Percentiles rank a stretch among this genome's conserved stretches.
Conservation (phyloP, 2,888 invertebrate genomes). For the Troides aeacus region DNA sequence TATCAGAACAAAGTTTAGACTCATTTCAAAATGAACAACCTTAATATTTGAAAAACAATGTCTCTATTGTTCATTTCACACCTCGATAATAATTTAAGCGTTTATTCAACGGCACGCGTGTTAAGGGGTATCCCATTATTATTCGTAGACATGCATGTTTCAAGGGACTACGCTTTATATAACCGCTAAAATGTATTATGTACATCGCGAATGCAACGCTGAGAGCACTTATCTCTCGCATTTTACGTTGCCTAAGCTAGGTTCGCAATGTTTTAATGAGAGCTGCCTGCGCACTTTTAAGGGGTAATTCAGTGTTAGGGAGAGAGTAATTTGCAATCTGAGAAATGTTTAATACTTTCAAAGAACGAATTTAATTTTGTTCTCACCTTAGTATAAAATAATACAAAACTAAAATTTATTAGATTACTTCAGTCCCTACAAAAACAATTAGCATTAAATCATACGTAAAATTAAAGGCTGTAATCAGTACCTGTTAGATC, state of each 20-base stretch:
- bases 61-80: constrained; percentile 15
- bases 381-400: neutral
- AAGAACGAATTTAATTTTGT: constrained; percentile 8
- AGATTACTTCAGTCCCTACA: no score
- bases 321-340: constrained; percentile 29
- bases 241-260: constrained; percentile 30
- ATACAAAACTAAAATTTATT: no score
- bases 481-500: no score
- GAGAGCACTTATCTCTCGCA: constrained; percentile 26
- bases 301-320: constrained; percentile 30
- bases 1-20: constrained; percentile 4
- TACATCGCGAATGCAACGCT: constrained; percentile 24
- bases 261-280: constrained; percentile 29
- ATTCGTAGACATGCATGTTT: constrained; percentile 69
- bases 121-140: constrained; percentile 53
- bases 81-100: constrained; percentile 44
- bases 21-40: neutral
- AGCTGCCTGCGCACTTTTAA: constrained; percentile 29
- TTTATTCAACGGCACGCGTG: constrained; percentile 68
- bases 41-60: neutral
- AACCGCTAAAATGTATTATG: constrained; percentile 27
- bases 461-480: no score
- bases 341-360: constrained; percentile 16
- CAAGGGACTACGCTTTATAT: constrained; percentile 39
- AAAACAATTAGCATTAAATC: no score